phyloP scores from a whole-genome alignment of 1,140 invertebrate genomes.

The Neodiprion fabricii region DNA sequence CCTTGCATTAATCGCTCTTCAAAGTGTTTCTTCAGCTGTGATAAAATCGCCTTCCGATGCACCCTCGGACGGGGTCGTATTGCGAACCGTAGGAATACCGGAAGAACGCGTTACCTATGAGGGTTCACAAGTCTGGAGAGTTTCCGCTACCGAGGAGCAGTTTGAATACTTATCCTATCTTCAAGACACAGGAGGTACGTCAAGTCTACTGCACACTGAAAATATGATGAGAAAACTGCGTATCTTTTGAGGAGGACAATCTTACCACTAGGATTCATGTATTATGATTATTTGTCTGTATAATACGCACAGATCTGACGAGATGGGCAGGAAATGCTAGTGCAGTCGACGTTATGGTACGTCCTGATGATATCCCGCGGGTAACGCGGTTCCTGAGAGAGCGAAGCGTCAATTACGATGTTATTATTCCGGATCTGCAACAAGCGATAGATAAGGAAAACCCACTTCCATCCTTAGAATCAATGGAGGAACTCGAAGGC shows the following conservation, averaged over 20 bases:
- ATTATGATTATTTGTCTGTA: background rate
- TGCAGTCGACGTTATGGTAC: constrained; percentile 72
- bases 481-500: constrained; percentile 71
- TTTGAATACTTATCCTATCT: constrained; percentile 52
- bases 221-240: too few species aligned
- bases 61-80: constrained; percentile 34
- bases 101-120: constrained; percentile 58
- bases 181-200: constrained; percentile 58
- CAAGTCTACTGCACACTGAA: background rate
- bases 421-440: constrained; percentile 78
- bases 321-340: constrained; percentile 74
- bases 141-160: constrained; percentile 48
- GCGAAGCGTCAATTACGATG: constrained; percentile 60
- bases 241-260: too few species aligned
- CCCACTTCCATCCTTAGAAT: constrained; percentile 66
- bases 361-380: constrained; percentile 64
- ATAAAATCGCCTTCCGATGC: background rate
- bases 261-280: too few species aligned
- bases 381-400: constrained; percentile 49
- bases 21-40: background rate
- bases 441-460: constrained; percentile 80
- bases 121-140: constrained; percentile 63
- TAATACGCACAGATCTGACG: constrained; percentile 65
- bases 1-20: background rate
- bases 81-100: constrained; percentile 47